Evolutionary conservation across 2,888 invertebrate species (phyloP), one percentile per base, ranked within the genome.

Genomic region (Calameuta idolon): DNA sequence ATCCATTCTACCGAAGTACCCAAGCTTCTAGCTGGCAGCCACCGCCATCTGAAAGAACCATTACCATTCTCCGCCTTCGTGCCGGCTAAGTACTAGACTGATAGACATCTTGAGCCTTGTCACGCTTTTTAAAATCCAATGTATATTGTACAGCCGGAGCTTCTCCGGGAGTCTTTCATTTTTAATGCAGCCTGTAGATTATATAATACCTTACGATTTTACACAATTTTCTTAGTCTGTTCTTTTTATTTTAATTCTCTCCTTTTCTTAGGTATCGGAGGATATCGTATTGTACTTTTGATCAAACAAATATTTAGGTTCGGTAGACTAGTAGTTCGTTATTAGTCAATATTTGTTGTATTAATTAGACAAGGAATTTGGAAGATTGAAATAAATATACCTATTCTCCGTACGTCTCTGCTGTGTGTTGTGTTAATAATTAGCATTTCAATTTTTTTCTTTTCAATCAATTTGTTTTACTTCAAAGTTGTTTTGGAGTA

Each of bases 41-140:
- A 80, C 33, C 71, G 71, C 33, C 71, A 34, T 34, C 71, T 81
- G 81, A 83, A 81, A 76, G 79, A 83, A 85, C 87, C 89, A 89
- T 89, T 90, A 90, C 87, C 88, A 87, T 87, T 87, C 86, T 85
- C 87, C 84, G 81, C 81, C 77, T 80, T 83, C 78, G 68, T 75
- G 55, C 83, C 79, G 82, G 82, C 86, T 88, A 89, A 90, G 89
- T 88, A 88, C 88, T 86, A 89, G 89, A 86, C 90, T 85, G 89
- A 87, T 89, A 89, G 89, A 90, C 90, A 88, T 90, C 89, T 89
- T 85, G 83, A 88, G 89, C 84, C 89, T 88, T 88, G 90, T 90
- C 90, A 89, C 85, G 88, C 87, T 88, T 89, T 89, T 89, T 89
- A 87, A 88, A 90, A 89, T 88, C 86, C 85, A 83, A 85, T 84